phyloP scores from a whole-genome alignment of 2,888 invertebrate species.

The Aphidius colemani region DNA sequence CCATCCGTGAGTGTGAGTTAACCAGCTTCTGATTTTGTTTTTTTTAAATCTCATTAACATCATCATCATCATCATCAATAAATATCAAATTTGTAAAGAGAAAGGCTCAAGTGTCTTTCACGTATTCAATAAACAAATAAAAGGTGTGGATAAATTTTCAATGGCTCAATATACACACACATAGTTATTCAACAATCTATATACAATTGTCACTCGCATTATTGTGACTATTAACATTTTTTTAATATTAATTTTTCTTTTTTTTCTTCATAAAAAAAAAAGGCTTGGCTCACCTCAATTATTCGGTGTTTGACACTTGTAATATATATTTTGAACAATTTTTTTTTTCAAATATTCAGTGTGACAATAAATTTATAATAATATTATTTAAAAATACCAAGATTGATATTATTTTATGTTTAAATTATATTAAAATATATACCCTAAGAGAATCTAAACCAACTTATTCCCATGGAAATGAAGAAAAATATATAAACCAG shows the following conservation, averaged over 20 bases:
- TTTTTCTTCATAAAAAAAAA: background rate
- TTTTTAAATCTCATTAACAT: slow-evolving; percentile 48
- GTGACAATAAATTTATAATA: too few species aligned
- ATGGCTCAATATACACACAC: too few species aligned
- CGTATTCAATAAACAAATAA: background rate
- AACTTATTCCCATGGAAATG: slow-evolving; percentile 4
- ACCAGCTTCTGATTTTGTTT: slow-evolving; percentile 58
- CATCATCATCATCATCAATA: slow-evolving; percentile 9
- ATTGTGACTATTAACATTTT: too few species aligned
- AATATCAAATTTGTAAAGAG: background rate
- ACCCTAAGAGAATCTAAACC: background rate
- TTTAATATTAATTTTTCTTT: too few species aligned
- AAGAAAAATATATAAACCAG: background rate
- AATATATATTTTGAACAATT: too few species aligned
- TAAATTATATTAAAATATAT: background rate
- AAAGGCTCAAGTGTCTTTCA: background rate
- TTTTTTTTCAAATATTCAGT: too few species aligned
- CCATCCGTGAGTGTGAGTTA: slow-evolving; percentile 40
- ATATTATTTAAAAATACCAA: background rate
- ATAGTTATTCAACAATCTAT: too few species aligned
- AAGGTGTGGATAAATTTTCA: background rate
- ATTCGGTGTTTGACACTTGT: too few species aligned
- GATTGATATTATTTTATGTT: too few species aligned
- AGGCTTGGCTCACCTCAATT: background rate
- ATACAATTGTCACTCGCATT: too few species aligned